Evolutionary conservation across 2,888 invertebrate genomes (phyloP), one percentile per base, ranked within the genome.

Genomic region (Margaritifera margaritifera): DNA sequence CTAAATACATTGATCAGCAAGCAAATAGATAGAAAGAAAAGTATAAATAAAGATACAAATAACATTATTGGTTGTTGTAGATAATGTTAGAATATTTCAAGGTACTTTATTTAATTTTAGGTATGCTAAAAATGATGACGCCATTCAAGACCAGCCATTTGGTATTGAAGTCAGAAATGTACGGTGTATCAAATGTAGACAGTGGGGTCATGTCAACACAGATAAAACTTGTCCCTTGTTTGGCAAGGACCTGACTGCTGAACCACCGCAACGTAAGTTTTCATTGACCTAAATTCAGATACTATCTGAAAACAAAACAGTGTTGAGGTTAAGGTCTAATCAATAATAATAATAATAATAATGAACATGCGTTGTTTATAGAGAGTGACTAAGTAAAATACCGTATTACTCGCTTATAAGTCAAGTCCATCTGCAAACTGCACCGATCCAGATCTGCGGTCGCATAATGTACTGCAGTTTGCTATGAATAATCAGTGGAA

Each of bases 181-280:
- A 0, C 93, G 99, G 52, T 99, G 99, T 86, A 97, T 99, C 71
- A 99, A 99, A 90, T 99, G 99, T 87, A 97, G 98, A 89, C 98
- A 98, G 89, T 99, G 99, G 99, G 99, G 99, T 15, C 99, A 99
- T 88, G 95, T 98, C 66, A 98, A 98, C 89, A 98, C 92, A 24
- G 90, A 91, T 70, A 98, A 98, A 89, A 98, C 99, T 91, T 99
- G 99, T 90, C 95, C 97, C 6, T 93, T 99, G 92, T 99, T 91
- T 80, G 84, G 85, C 8, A 84, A 84, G 69, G 85, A 87, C 71
- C 73, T 89, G 24, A 88, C 89, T 11, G 87, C 88, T 52, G 90
- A 90, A 65, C 89, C 89, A 22, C 84, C 85, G 53, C 81, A 85
- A 69, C 87, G 88, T 88, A 79, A 82, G 86, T 78, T 50, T 19